A percentile compares a stretch with the other conserved stretches of the same genome.
Conservation (phyloP, 2,797 vertebrate species). For the Esox masquinongy region DNA sequence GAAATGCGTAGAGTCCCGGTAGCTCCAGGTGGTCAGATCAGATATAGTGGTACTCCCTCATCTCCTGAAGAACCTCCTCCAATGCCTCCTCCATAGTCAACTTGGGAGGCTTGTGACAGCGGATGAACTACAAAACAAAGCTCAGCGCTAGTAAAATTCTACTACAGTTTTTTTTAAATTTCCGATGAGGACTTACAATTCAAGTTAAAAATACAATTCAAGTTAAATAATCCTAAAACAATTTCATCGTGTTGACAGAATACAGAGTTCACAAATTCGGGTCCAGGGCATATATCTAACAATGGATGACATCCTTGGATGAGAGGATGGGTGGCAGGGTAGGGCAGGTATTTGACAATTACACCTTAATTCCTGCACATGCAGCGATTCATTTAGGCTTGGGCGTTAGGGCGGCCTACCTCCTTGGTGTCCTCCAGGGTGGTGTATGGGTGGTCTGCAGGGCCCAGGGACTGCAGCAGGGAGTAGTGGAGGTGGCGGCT, state of each 20-base stretch:
- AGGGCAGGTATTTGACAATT: background rate
- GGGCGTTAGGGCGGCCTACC: constrained; percentile 64
- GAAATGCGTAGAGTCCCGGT: no score
- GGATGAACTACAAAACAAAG: constrained; percentile 73
- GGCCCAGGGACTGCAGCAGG: constrained; percentile 76
- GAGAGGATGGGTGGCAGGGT: background rate
- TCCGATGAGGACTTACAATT: no score
- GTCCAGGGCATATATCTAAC: background rate
- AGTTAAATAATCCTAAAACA: no score
- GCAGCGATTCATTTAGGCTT: background rate
- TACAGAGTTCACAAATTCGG: background rate
- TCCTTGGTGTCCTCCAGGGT: constrained; percentile 84
- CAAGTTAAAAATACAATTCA: no score
- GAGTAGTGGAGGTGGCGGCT: constrained; percentile 71
- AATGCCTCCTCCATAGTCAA: constrained; percentile 70
- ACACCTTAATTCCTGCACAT: background rate
- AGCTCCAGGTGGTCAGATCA: constrained; percentile 18
- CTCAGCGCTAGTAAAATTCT: no score
- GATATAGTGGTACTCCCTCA: constrained; percentile 54
- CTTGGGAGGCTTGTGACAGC: constrained; percentile 63
- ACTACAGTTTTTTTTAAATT: no score
- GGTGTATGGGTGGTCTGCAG: constrained; percentile 83
- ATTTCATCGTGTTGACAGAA: background rate
- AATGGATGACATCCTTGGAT: background rate
- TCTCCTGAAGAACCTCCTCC: constrained; percentile 68